A percentile compares a stretch with the other conserved stretches of the same genome.
These are phyloP conservation scores for Pithys albifrons DNA, from an alignment of 2,113 vertebrate genomes.

Conservation along the genomic window DNA sequence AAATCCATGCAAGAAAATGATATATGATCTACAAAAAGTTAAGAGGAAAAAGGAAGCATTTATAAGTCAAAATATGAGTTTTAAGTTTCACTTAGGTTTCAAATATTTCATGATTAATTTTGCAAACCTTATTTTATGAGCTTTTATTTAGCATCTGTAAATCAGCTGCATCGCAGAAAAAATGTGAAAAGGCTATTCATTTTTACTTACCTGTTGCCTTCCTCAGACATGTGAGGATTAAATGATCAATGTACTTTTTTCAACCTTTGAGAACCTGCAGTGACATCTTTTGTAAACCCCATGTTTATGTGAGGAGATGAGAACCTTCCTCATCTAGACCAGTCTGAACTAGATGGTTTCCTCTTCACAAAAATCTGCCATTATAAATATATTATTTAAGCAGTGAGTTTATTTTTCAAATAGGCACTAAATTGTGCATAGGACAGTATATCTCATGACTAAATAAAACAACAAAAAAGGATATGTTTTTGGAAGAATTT, in stretches of 20 bases:
- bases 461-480: rapidly evolving
- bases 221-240: background rate
- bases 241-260: background rate
- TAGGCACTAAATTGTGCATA: background rate
- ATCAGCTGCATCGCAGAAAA: background rate
- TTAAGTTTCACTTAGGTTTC: background rate
- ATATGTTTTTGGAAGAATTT: background rate
- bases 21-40: background rate
- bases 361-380: background rate
- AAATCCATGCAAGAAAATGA: background rate
- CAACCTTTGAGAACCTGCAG: background rate
- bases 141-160: background rate
- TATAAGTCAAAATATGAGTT: background rate
- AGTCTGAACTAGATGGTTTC: background rate
- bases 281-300: background rate
- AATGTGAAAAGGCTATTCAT: background rate
- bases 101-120: background rate
- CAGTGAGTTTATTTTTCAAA: background rate
- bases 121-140: background rate
- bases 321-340: background rate
- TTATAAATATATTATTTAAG: background rate
- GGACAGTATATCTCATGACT: background rate
- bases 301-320: background rate
- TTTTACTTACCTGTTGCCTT: background rate
- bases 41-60: background rate